Evolutionary conservation across 2,888 invertebrate genomes (phyloP).

Genomic region (Mayetiola destructor): DNA sequence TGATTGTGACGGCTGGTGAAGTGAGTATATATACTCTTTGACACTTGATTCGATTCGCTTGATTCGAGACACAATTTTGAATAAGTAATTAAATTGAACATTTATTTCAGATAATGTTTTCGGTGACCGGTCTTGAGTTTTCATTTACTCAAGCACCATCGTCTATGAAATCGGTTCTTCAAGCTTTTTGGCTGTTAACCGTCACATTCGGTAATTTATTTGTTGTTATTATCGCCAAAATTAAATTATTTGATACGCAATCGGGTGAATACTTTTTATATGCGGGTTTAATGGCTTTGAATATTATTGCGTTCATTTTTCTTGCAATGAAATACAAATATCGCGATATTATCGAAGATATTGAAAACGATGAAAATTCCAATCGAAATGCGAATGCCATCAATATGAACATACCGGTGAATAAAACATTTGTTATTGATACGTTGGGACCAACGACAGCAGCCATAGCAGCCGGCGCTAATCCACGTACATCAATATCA

Average conservation of each 20-base stretch:
- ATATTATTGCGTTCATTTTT: conserved; percentile 66
- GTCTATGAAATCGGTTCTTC: conserved; percentile 87
- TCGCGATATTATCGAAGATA: background rate
- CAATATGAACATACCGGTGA: background rate
- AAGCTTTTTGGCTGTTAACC: conserved; percentile 86
- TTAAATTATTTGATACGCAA: conserved; percentile 60
- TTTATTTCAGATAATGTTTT: conserved; percentile 42
- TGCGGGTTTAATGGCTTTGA: conserved; percentile 69
- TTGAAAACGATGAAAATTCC: background rate
- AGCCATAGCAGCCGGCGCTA: background rate
- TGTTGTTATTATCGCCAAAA: conserved; percentile 76
- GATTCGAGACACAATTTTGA: background rate
- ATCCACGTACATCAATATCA: background rate
- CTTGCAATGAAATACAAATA: conserved; percentile 63
- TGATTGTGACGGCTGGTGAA: conserved; percentile 84
- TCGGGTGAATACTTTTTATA: conserved; percentile 80
- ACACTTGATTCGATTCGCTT: background rate
- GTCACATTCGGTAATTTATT: conserved; percentile 88
- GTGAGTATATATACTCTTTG: conserved; percentile 44
- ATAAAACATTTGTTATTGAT: background rate
- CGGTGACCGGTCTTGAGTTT: conserved; percentile 55
- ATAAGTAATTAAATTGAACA: background rate
- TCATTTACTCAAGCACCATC: conserved; percentile 52
- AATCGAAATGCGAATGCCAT: background rate
- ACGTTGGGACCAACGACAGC: background rate